Percentiles rank a stretch among this genome's conserved stretches.
phyloP scores from a whole-genome alignment of 2,888 invertebrate genomes.

The Eupithecia insigniata region DNA sequence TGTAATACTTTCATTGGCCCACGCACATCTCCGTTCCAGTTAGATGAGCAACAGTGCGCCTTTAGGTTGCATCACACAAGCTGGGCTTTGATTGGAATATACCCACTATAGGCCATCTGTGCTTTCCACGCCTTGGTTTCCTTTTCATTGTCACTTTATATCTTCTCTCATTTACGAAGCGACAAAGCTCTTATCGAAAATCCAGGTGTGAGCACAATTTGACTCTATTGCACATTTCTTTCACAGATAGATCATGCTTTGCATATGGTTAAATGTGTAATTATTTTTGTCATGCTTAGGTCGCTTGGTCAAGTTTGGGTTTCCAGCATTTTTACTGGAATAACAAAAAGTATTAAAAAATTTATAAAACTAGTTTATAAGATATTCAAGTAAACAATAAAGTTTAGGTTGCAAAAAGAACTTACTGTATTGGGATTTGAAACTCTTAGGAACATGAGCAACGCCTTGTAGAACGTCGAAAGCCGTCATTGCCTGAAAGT shows the following conservation, averaged over 20 bases:
- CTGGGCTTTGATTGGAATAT: not conserved
- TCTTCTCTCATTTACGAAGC: not conserved
- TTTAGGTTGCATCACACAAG: not conserved
- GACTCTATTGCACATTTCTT: not conserved
- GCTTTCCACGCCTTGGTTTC: not conserved
- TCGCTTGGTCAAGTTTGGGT: not conserved
- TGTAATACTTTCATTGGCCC: too few relatives aligned
- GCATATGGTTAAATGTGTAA: not conserved
- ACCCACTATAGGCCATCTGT: not conserved
- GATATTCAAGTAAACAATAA: not conserved
- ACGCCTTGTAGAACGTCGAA: not conserved
- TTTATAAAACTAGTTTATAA: not conserved
- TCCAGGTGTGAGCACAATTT: not conserved
- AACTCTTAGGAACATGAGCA: slow-evolving; percentile 1
- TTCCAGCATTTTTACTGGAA: not conserved
- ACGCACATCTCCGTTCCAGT: too few relatives aligned
- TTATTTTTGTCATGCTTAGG: not conserved
- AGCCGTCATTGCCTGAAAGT: not conserved
- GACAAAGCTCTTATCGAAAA: not conserved
- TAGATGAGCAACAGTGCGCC: not conserved
- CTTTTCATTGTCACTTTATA: not conserved
- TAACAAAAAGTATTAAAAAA: not conserved
- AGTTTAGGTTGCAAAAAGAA: not conserved
- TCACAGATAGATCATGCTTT: not conserved
- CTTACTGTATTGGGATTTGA: not conserved